Conservation (phyloP, 2,113 vertebrate genomes). For the Cygnus buccinator region DNA sequence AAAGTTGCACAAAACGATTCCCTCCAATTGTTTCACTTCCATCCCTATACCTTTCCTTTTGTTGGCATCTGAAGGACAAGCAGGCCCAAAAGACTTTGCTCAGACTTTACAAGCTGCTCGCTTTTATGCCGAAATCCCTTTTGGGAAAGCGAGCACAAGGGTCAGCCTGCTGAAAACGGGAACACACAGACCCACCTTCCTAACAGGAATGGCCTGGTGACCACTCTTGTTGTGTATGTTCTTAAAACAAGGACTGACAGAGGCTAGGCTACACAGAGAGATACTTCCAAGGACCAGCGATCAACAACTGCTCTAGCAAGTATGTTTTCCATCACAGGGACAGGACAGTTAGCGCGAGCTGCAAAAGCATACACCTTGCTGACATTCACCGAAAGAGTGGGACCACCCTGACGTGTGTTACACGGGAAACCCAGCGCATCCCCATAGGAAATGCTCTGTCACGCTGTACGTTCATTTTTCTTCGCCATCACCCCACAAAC, state of each 20-base stretch:
- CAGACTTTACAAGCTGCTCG: background rate
- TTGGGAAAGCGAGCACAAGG: background rate
- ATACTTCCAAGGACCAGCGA: background rate
- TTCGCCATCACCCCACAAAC: fast-evolving
- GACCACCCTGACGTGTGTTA: background rate
- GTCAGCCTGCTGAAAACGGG: background rate
- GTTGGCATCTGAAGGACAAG: background rate
- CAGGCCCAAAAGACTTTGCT: background rate
- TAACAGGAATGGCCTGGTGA: background rate
- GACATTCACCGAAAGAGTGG: background rate
- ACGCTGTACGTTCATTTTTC: fast-evolving
- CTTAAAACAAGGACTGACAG: background rate
- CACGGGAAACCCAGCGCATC: background rate
- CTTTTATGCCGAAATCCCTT: background rate
- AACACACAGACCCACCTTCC: background rate
- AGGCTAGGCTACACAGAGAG: background rate
- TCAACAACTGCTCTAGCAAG: background rate
- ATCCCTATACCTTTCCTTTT: background rate
- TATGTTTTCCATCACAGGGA: background rate
- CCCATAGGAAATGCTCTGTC: background rate
- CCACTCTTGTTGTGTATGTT: background rate
- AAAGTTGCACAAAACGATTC: background rate
- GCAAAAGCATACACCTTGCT: background rate
- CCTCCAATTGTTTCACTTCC: background rate
- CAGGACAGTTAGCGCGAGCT: background rate